Evolutionary conservation across 2,113 vertebrate species (phyloP), one percentile per base, ranked within the genome.

Genomic region (Sula dactylatra): DNA sequence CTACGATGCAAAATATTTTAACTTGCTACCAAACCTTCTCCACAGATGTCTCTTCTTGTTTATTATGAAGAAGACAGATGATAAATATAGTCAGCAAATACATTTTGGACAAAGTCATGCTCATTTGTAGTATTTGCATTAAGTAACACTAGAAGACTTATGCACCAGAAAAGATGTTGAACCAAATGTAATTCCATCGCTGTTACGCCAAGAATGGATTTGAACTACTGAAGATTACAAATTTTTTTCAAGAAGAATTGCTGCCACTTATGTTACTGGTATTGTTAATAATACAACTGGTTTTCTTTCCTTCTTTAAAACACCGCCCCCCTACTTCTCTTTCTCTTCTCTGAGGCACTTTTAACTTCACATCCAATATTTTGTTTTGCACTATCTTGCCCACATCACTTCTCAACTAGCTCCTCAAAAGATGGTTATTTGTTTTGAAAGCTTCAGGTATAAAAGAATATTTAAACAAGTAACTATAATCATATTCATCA

Each of bases 401-500:
- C 66, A 45, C 47, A 72, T 72, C 55, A 55, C 16, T 81, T 83
- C 82, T 72, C 62, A 94, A 47, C 55, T 3, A 66, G 38, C 50
- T 90, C 55, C 71, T 73, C 50, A 55, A 44, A 93, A 87, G 61
- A 72, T 6, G 29, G 47, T 52, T 70, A 81, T 74, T 91, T 89
- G 69, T 94, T 94, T 92, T 65, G 77, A 96, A 94, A 87, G 84
- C 44, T 69, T 91, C 3, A 3, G 36, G 58, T 95, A 83, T 93
- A 88, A 85, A 95, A 69, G 81, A 72, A 90, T 94, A 85, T 77
- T 95, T 76, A 89, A 95, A 93, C 77, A 91, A 96, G 93, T 91
- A 95, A 88, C 66, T 73, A 70, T 54, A 91, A 91, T 79, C 58
- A 66, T 17, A 76, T 34, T 71, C n/a, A 84, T 67, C 89, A 36